A percentile compares a stretch with the other conserved stretches of the same genome.
Conservation (phyloP, 2,797 vertebrate species). For the Gymnodraco acuticeps region DNA sequence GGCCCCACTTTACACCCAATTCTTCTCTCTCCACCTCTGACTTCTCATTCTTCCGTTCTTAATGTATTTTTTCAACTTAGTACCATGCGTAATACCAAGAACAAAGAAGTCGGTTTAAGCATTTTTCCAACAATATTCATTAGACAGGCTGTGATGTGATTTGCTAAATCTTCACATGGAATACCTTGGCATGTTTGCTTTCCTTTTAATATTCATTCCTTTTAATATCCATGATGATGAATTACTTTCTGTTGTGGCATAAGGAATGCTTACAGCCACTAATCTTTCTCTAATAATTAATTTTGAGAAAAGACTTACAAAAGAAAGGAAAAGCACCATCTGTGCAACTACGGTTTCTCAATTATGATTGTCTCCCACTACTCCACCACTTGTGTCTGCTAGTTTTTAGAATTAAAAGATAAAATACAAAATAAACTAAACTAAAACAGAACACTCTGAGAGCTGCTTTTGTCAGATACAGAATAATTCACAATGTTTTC, state of each 20-base stretch:
- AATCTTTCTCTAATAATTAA: slow-evolving; percentile 63
- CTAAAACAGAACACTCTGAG: slow-evolving; percentile 10
- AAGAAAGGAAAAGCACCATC: slow-evolving; percentile 62
- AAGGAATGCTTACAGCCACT: slow-evolving; percentile 62
- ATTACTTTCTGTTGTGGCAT: slow-evolving; percentile 52
- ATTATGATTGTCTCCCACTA: slow-evolving; percentile 41
- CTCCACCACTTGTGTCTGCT: slow-evolving; percentile 23
- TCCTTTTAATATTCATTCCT: slow-evolving; percentile 50
- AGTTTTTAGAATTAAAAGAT: slow-evolving; percentile 25
- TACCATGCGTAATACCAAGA: not conserved
- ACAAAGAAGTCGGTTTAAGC: not conserved
- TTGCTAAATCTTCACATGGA: slow-evolving; percentile 28
- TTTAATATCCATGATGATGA: slow-evolving; percentile 52
- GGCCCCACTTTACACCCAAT: slow-evolving; percentile 19
- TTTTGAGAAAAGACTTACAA: slow-evolving; percentile 61
- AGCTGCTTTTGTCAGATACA: slow-evolving; percentile 5
- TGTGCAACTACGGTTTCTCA: slow-evolving; percentile 57
- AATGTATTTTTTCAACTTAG: not conserved
- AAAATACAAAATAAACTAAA: slow-evolving; percentile 1
- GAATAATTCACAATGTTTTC: slow-evolving; percentile 18
- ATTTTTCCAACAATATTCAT: slow-evolving; percentile 2
- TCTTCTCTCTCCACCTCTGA: not conserved
- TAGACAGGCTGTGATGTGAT: slow-evolving; percentile 22
- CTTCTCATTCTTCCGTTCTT: not conserved
- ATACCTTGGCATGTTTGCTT: slow-evolving; percentile 37